Base-by-base conservation (phyloP, 2,888 invertebrate species). In the Mesodorylaimus sp. region DNA sequence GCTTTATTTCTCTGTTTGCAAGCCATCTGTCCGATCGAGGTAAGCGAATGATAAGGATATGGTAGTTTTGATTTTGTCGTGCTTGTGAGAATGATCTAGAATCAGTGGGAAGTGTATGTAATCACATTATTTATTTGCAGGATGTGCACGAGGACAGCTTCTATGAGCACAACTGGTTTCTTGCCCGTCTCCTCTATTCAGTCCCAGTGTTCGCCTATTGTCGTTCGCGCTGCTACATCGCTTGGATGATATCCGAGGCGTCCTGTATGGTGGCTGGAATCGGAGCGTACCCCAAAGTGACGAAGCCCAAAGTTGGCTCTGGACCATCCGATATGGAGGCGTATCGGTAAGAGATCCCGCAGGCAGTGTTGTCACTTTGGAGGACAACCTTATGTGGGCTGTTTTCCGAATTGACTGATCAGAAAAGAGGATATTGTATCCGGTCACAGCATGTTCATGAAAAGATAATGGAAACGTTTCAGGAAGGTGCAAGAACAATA, bases 261-360 rank as follows among this genome's bases (percentile, higher is more conserved):
- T 83, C 85, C n/a, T 89, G 89, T 63, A 83, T 84, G 19, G 79
- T 83, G 67, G 80, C 84, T 1, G 88, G 87, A 0, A 72, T 95
- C 16, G 95, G 93, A 1, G 85, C 84, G 1, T 95, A 95, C 69
- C 93, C 93, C 0, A 73, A 73, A 0, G 72, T 73, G 28, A 75
- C 79, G 0, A 74, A 77, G 48, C 77, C 83, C n/a, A 75, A 75
- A 58, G 73, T 81, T 51, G 91, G 91, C 0, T 76, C 79, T 60
- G 95, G 93, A 1, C 93, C 93, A 0, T 79, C 80, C 25, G 62
- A 71, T 53, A 32, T 32, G 32, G 32, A 10, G 32, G 32, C 32
- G 16, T 32, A 10, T 32, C 7, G 16, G 32, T 32, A 32, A 32
- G 10, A 16, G 16, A 32, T 32, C 7, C 32, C 16, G 32, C n/a